Base-by-base conservation (phyloP, 2,113 vertebrate genomes). In the Corydoras sp. region DNA sequence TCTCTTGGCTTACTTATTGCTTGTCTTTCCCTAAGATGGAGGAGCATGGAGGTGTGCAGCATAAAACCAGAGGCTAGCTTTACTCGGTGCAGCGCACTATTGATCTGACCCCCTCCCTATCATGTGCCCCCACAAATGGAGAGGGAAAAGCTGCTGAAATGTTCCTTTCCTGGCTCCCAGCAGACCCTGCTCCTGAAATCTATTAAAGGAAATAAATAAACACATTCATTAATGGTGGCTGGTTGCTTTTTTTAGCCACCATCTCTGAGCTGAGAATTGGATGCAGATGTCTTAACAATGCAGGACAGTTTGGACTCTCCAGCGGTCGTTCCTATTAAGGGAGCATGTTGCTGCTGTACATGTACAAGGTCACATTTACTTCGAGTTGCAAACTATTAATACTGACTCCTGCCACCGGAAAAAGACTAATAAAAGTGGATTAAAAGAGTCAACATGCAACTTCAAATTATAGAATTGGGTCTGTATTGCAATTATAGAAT, bases 191-290 rank as follows among this genome's bases (percentile, higher is more conserved):
- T 31, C n/a, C 68, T 64, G 4, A 80, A 74, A 80, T 80, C 78
- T 74, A 75, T 77, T 74, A 80, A 77, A 81, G 79, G 80, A 82
- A 78, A 83, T 81, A 83, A 84, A 88, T 84, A 85, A 85, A 84
- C 79, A 83, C 76, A 72, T 79, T 79, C 83, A 76, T 82, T 86
- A 85, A 84, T 81, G 78, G 82, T 65, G 77, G 68, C 66, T 49
- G 53, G 66, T 68, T 71, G 64, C 74, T 79, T 75, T 71, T 69
- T 69, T 79, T 76, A 74, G 68, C 49, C 62, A 7, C 12, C 13
- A 29, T 12, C 24, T 63, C 31, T 13, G 53, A 55, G 68, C 9
- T 32, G 10, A 35, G 68, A 58, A 61, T 24, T 63, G 48, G 18
- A 78, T 51, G 64, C 68, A 62, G 72, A 77, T 60, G 65, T 65